These are phyloP conservation scores for Drosophila burlai DNA, from an alignment of 1,140 invertebrate species.

Conservation along the genomic window DNA sequence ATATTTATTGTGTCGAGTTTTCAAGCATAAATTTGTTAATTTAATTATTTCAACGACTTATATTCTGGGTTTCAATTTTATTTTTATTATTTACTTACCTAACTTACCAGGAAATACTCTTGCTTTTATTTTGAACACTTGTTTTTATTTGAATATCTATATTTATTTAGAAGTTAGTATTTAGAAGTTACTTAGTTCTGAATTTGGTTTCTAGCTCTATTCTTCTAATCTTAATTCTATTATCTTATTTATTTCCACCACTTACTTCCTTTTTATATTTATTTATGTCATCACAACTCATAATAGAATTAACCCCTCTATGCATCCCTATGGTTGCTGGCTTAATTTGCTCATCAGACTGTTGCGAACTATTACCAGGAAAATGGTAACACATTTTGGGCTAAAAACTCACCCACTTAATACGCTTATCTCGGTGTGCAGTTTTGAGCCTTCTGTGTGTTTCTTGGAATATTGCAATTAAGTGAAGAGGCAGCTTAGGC, in stretches of 20 bases:
- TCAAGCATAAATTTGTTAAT: too few species aligned
- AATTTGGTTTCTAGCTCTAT: not conserved
- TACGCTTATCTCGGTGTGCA: constrained; percentile 51
- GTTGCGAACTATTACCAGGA: constrained; percentile 9
- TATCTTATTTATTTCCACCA: too few species aligned
- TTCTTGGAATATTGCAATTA: constrained; percentile 55
- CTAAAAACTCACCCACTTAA: constrained; percentile 25
- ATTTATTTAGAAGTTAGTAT: too few species aligned
- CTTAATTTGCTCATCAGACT: constrained; percentile 2
- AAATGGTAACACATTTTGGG: not conserved
- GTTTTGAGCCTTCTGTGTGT: constrained; percentile 34
- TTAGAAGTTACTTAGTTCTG: not conserved
- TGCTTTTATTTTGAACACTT: too few species aligned
- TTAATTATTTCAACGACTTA: too few species aligned
- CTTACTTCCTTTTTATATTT: not conserved
- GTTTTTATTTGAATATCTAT: too few species aligned
- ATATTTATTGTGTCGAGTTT: too few species aligned
- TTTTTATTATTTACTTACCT: not conserved
- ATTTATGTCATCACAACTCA: not conserved
- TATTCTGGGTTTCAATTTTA: not conserved
- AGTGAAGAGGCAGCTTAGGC: constrained; percentile 59
- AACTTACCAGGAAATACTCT: too few species aligned
- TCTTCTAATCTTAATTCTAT: too few species aligned
- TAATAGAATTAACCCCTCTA: not conserved
- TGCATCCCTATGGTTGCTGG: not conserved